Evolutionary conservation across 2,113 vertebrate genomes (phyloP).

Genomic region (Rhinoderma darwinii): DNA sequence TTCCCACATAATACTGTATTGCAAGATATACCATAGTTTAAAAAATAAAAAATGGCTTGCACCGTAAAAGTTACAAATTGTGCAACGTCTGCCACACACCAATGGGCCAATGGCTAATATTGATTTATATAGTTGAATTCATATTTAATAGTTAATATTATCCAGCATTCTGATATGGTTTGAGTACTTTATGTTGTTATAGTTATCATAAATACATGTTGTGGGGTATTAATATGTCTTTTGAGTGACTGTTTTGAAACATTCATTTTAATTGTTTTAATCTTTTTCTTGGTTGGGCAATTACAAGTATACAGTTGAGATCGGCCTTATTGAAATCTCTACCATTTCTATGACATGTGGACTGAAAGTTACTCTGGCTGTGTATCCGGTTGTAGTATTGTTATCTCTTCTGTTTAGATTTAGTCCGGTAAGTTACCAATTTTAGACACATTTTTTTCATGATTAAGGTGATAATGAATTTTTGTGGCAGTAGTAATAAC

Average conservation of each 20-base stretch:
- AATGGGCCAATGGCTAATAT: no score
- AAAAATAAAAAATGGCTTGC: no score
- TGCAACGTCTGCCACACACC: no score
- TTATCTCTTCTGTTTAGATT: slow-evolving; percentile 77
- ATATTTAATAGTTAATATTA: no score
- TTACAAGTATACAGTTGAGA: slow-evolving; percentile 66
- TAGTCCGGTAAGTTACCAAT: slow-evolving; percentile 63
- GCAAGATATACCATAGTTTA: no score
- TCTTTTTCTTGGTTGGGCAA: background rate
- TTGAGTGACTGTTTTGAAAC: background rate
- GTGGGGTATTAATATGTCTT: no score
- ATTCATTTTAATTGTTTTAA: background rate
- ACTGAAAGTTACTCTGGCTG: slow-evolving; percentile 66
- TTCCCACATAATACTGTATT: no score
- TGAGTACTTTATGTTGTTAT: background rate
- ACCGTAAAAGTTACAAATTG: no score
- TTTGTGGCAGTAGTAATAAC: background rate
- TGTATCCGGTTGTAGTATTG: slow-evolving; percentile 69
- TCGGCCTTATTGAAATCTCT: slow-evolving; percentile 66
- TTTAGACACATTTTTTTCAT: background rate
- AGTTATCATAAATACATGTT: background rate
- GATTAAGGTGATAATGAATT: no score
- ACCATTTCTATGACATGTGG: slow-evolving; percentile 65
- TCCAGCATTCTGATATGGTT: no score
- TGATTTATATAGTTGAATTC: no score